Percentiles rank a stretch among this genome's conserved stretches.
Evolutionary conservation across 1,140 invertebrate genomes (phyloP).

Genomic region (Trichonephila clavata): DNA sequence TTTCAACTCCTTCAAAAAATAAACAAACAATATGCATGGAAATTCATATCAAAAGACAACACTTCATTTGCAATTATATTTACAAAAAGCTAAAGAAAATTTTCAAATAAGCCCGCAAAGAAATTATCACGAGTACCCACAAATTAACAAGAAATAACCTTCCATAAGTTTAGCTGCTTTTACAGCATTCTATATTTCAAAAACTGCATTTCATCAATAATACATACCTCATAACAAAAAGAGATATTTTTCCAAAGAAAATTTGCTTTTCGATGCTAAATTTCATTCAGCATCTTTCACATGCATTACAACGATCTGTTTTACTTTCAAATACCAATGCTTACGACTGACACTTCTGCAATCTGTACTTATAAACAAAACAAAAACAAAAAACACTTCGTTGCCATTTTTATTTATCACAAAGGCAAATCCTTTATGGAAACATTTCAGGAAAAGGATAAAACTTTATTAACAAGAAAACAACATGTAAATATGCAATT

Average conservation of each 20-base stretch:
- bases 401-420: background rate
- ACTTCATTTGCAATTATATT: too few species aligned
- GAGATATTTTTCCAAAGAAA: background rate
- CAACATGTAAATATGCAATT: too few species aligned
- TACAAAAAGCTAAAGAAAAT: too few species aligned
- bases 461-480: too few species aligned
- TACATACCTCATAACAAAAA: constrained; percentile 22
- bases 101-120: background rate
- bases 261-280: background rate
- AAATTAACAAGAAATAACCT: too few species aligned
- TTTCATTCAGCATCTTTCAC: background rate
- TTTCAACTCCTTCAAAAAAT: too few species aligned
- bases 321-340: constrained; percentile 31
- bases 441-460: background rate
- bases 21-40: too few species aligned
- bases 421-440: background rate
- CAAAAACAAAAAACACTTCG: constrained; percentile 41
- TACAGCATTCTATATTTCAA: background rate
- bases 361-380: constrained; percentile 56
- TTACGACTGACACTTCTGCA: constrained; percentile 63
- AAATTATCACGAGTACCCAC: background rate
- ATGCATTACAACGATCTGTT: background rate
- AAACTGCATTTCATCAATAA: background rate
- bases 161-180: background rate
- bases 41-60: too few species aligned